Evolutionary conservation across 2,797 vertebrate genomes (phyloP).

Genomic region (Sciaenops ocellatus): DNA sequence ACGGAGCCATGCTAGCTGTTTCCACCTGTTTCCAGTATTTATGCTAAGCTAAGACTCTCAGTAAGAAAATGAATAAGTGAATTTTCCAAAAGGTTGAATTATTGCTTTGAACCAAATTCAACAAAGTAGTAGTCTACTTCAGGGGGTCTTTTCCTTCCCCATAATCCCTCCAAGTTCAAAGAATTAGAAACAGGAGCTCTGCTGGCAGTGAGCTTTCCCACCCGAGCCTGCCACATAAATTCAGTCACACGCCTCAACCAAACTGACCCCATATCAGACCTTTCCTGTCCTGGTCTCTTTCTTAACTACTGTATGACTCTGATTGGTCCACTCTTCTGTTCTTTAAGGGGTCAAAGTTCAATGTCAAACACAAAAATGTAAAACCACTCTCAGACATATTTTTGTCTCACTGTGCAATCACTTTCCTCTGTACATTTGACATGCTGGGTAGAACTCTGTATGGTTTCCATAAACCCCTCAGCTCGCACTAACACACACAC

Average conservation of each 20-base stretch:
- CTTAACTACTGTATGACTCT: background rate
- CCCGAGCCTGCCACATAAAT: background rate
- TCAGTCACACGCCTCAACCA: background rate
- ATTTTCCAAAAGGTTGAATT: background rate
- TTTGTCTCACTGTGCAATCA: background rate
- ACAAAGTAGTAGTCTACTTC: background rate
- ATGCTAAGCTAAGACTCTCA: background rate
- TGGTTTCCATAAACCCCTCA: constrained; percentile 56
- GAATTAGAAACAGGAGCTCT: constrained; percentile 8
- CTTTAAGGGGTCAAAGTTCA: background rate
- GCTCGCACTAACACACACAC: constrained; percentile 16
- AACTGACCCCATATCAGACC: background rate
- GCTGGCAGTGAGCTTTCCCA: constrained; percentile 7
- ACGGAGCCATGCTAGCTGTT: no score
- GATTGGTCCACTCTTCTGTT: background rate
- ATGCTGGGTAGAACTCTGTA: constrained; percentile 24
- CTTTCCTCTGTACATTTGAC: constrained; percentile 33
- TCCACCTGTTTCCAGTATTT: background rate
- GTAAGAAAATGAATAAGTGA: no score
- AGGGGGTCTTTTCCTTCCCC: background rate
- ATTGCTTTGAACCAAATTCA: background rate
- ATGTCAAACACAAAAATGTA: constrained; percentile 14
- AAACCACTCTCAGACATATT: constrained; percentile 23
- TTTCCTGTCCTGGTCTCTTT: background rate
- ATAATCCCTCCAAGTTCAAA: background rate